Conservation (phyloP, 2,797 vertebrate genomes). For the Pogonophryne albipinna region DNA sequence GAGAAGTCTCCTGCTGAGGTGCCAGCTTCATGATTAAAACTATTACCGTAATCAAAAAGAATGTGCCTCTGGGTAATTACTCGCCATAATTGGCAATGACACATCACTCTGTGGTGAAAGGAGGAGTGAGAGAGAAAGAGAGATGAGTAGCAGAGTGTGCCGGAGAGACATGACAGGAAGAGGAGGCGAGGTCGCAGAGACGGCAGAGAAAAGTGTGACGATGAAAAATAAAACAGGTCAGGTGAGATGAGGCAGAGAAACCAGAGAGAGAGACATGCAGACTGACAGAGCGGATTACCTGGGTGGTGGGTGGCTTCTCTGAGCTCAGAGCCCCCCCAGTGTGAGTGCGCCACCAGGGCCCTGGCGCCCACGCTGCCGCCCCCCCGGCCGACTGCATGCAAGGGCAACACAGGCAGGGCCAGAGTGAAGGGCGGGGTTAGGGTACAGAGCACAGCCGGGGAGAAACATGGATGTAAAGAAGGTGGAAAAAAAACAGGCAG, state of each 20-base stretch:
- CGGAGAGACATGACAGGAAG: conserved; percentile 34
- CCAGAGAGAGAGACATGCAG: conserved; percentile 30
- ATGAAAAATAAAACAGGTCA: conserved; percentile 30
- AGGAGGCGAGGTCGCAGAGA: conserved; percentile 32
- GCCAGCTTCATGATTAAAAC: conserved; percentile 55
- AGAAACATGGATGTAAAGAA: conserved; percentile 38
- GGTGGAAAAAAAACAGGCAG: conserved; percentile 35
- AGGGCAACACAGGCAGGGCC: conserved; percentile 77
- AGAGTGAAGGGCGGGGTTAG: conserved; percentile 75
- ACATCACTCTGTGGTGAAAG: conserved; percentile 40
- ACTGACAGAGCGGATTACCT: conserved; percentile 74
- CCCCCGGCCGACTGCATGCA: conserved; percentile 76
- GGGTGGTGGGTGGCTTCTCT: conserved; percentile 74
- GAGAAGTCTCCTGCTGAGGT: conserved; percentile 24
- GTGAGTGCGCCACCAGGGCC: conserved; percentile 60
- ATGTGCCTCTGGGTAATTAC: conserved; percentile 56
- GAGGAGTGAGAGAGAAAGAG: conserved; percentile 25
- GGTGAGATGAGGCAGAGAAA: conserved; percentile 22
- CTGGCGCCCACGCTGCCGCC: conserved; percentile 65
- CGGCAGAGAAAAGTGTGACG: not conserved
- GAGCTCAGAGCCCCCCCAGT: conserved; percentile 75
- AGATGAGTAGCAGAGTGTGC: conserved; percentile 28
- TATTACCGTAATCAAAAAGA: conserved; percentile 57
- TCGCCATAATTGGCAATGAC: conserved; percentile 54
- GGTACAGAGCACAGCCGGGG: conserved; percentile 67